These are phyloP conservation scores for Augiades crinisus DNA, from an alignment of 2,888 invertebrate species.

Conservation along the genomic window DNA sequence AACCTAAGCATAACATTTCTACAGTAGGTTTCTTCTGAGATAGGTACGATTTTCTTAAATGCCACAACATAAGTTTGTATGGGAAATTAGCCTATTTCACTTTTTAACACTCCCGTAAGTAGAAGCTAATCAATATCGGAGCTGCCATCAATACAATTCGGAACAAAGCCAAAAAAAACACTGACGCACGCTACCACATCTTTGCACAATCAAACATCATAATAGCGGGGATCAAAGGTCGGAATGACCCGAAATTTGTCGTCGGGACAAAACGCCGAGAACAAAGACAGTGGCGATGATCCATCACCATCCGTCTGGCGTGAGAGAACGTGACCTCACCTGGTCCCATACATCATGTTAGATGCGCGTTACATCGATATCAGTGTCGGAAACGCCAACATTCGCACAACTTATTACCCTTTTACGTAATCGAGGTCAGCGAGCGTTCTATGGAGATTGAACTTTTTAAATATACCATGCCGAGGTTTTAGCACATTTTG, in stretches of 20 bases:
- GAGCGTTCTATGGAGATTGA: not conserved
- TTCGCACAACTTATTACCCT: slow-evolving; percentile 25
- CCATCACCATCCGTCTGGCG: slow-evolving; percentile 72
- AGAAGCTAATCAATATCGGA: too few species aligned
- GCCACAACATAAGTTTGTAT: too few species aligned
- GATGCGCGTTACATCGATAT: slow-evolving; percentile 24
- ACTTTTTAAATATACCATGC: not conserved
- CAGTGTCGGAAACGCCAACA: slow-evolving; percentile 18
- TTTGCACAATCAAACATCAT: slow-evolving; percentile 48
- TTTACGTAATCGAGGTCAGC: slow-evolving; percentile 19
- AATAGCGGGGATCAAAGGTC: slow-evolving; percentile 45
- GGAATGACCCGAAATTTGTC: slow-evolving; percentile 74
- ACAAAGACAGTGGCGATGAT: slow-evolving; percentile 65
- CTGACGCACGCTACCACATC: slow-evolving; percentile 27
- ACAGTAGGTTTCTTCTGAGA: too few species aligned
- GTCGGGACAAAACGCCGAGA: slow-evolving; percentile 59
- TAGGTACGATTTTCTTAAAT: too few species aligned
- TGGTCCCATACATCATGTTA: slow-evolving; percentile 63
- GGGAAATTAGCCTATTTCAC: too few species aligned
- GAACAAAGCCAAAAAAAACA: slow-evolving; percentile 11
- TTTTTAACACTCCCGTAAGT: too few species aligned
- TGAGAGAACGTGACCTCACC: slow-evolving; percentile 71
- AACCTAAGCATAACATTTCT: too few species aligned
- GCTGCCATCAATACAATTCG: slow-evolving; percentile 9
- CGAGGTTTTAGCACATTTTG: too few species aligned